Percentiles rank a stretch among this genome's conserved stretches.
Conservation (phyloP, 2,888 invertebrate species). For the Selenia dentaria region DNA sequence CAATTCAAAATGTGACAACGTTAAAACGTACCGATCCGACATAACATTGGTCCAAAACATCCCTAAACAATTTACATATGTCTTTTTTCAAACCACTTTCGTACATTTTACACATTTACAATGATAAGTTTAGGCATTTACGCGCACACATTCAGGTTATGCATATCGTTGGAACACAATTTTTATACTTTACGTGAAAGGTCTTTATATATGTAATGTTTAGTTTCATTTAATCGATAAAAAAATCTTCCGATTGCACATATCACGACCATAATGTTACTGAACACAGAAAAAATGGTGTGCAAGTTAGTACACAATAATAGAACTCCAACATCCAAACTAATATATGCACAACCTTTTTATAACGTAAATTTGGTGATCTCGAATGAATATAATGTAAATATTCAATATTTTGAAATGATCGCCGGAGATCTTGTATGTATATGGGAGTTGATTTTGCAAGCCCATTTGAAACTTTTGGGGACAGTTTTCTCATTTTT, state of each 20-base stretch:
- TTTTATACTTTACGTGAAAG: no score
- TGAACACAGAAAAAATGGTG: no score
- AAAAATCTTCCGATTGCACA: no score
- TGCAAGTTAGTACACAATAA: no score
- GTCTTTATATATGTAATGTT: no score
- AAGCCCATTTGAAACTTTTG: no score
- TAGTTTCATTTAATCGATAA: no score
- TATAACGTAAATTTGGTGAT: neutral
- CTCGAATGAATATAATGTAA: neutral
- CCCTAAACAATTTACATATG: slow-evolving; percentile 67
- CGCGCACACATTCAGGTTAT: neutral
- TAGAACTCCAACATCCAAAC: neutral
- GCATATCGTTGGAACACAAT: slow-evolving; percentile 4
- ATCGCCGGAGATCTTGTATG: no score
- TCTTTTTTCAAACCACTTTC: slow-evolving; percentile 58
- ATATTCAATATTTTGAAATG: no score
- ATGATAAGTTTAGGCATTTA: slow-evolving; percentile 4
- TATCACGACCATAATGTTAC: no score
- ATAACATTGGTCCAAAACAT: slow-evolving; percentile 73
- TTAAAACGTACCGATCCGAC: slow-evolving; percentile 46
- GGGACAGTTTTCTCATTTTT: no score
- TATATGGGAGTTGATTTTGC: no score
- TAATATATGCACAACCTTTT: neutral
- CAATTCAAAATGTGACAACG: neutral
- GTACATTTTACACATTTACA: slow-evolving; percentile 24